Evolutionary conservation across 2,888 invertebrate genomes (phyloP).

Genomic region (Heterodera filipjevi): DNA sequence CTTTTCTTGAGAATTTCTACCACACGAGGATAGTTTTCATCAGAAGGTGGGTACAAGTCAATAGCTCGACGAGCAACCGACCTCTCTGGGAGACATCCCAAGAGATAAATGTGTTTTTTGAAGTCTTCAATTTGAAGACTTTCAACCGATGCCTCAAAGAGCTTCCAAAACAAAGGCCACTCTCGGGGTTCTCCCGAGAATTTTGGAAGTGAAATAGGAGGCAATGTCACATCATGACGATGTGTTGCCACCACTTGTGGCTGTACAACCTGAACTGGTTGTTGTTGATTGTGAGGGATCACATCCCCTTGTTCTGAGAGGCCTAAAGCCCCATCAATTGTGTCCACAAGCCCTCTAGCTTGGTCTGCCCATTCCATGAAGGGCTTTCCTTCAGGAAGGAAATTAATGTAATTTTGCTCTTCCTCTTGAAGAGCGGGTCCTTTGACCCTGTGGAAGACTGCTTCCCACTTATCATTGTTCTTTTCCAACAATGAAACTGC

Average conservation of each 20-base stretch:
- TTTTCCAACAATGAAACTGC: neutral
- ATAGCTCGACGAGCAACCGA: neutral
- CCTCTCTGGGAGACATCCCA: neutral
- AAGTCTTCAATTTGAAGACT: neutral
- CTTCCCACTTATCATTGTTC: neutral
- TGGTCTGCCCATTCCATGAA: neutral
- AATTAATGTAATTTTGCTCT: neutral
- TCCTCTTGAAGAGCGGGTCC: neutral
- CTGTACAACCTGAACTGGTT: neutral
- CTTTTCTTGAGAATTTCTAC: neutral
- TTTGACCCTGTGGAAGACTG: neutral
- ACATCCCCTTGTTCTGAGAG: neutral
- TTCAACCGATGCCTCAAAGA: neutral
- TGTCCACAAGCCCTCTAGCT: neutral
- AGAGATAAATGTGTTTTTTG: neutral
- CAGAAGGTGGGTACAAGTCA: neutral
- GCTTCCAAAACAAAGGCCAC: neutral
- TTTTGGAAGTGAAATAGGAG: neutral
- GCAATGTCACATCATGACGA: neutral
- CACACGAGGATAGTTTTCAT: neutral
- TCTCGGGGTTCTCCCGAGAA: neutral
- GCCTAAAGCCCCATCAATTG: neutral
- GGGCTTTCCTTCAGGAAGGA: neutral
- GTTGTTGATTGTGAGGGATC: neutral
- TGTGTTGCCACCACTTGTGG: neutral